These are phyloP conservation scores for Bibio marci DNA, from an alignment of 2,888 invertebrate genomes.

Conservation along the genomic window DNA sequence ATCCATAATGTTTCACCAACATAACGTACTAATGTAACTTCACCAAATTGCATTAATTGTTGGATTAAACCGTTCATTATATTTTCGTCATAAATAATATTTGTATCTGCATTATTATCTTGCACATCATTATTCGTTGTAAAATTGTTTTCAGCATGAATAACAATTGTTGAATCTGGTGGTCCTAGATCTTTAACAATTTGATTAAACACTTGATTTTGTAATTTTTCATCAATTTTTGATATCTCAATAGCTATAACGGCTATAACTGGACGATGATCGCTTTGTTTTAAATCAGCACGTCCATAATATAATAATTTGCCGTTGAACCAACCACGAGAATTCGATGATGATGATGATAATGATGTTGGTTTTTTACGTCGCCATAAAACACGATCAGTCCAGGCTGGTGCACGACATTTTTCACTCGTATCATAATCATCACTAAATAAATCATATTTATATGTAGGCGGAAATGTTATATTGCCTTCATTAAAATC, in stretches of 20 bases:
- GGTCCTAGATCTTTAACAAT: constrained; percentile 81
- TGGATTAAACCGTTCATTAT: constrained; percentile 64
- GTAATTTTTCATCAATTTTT: constrained; percentile 56
- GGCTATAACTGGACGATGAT: constrained; percentile 90
- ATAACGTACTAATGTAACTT: constrained; percentile 80
- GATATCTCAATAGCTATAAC: constrained; percentile 77
- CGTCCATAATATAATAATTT: constrained; percentile 76
- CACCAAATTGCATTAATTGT: constrained; percentile 69
- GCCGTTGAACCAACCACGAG: constrained; percentile 45
- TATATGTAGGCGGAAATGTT: constrained; percentile 91
- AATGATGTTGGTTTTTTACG: constrained; percentile 45
- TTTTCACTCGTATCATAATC: constrained; percentile 99
- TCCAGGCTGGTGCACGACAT: constrained; percentile 94
- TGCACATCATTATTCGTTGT: not conserved
- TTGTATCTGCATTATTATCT: constrained; percentile 19
- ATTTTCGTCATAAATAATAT: constrained; percentile 58
- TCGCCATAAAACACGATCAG: constrained; percentile 92
- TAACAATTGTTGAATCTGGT: constrained; percentile 83
- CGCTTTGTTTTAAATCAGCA: constrained; percentile 91
- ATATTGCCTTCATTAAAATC: constrained; percentile 87
- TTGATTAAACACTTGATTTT: constrained; percentile 66
- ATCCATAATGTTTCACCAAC: constrained; percentile 81
- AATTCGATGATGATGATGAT: too few relatives aligned
- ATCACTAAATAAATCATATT: constrained; percentile 95
- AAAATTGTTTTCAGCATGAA: constrained; percentile 28